Base-by-base conservation (phyloP, 2,888 invertebrate genomes). In the Neocrepidodera transversa region DNA sequence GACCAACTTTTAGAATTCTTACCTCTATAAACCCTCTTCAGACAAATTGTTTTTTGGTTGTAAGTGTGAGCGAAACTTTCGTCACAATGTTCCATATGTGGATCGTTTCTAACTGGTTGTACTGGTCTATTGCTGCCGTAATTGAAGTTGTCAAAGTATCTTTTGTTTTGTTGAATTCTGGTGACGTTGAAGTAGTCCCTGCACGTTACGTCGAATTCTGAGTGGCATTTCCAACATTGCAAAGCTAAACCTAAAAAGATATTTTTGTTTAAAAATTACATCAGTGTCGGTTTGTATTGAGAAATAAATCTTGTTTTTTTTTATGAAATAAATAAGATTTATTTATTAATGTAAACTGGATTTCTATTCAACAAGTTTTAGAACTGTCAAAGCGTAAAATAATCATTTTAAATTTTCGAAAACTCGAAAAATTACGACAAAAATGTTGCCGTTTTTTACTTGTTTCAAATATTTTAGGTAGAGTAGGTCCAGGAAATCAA, bases 151-250 rank as follows among this genome's bases (percentile, higher is more conserved):
- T 69, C 60, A 32, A 62, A 59, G 11, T 66, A 28, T 38, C 64
- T 60, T 50, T 43, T 58, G 51, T 71, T 63, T 26, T 67, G 47
- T 11, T 63, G 32, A 69, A 74, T 78, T 71, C 63, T 83, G 74
- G 72, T 80, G 56, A 82, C 81, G 71, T 87, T 84, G 83, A 91
- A 90, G 51, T 89, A 88, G 76, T 92, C 92, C 45, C 84, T 83
- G 78, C 92, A 92, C 68, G 85, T 83, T 10, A 84, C 83, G 67
- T 89, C 88, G 70, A 85, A 80, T 68, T 89, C 87, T 0, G 91
- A 90, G 0, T 88, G 86, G 71, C 92, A 92, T 3, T 87, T 84
- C 89, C 90, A 92, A 75, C 92, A 92, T 69, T 85, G 83, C 6
- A 92, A 78, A 2, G 87, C 82, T 60, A 84, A 84, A 67, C 87